phyloP scores from a whole-genome alignment of 1,140 invertebrate genomes.

The Aphaenogaster rudis region DNA sequence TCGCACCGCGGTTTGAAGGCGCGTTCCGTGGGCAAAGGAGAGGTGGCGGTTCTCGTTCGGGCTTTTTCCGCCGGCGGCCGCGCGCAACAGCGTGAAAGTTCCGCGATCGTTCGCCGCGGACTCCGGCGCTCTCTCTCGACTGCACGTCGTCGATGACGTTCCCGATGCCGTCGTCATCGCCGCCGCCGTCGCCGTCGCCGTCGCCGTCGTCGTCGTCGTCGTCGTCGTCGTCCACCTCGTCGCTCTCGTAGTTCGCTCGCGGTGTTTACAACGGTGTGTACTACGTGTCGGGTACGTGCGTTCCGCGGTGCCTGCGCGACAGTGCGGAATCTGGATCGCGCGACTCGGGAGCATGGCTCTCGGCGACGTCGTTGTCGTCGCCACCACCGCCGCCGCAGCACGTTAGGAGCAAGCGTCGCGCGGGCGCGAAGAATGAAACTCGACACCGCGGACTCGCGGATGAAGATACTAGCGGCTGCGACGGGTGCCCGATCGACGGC shows the following conservation, averaged over 20 bases:
- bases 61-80: constrained; percentile 70
- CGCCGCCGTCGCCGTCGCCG: background rate
- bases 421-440: constrained; percentile 64
- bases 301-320: constrained; percentile 19
- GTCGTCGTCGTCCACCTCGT: background rate
- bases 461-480: constrained; percentile 26
- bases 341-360: constrained; percentile 1
- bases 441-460: constrained; percentile 47
- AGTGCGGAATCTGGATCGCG: constrained; percentile 29
- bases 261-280: constrained; percentile 69
- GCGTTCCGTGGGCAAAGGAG: constrained; percentile 49
- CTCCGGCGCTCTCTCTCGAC: constrained; percentile 37
- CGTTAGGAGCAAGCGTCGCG: constrained; percentile 32
- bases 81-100: constrained; percentile 75
- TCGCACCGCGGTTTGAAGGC: constrained; percentile 73
- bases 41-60: constrained; percentile 63
- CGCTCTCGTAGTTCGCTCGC: background rate
- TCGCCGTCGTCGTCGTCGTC: background rate
- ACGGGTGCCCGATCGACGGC: constrained; percentile 18
- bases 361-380: constrained; percentile 26
- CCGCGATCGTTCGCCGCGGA: constrained; percentile 35
- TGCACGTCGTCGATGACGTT: constrained; percentile 23
- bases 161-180: background rate
- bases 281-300: constrained; percentile 47
- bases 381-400: constrained; percentile 4